Percentiles rank a stretch among this genome's conserved stretches.
phyloP scores from a whole-genome alignment of 2,888 invertebrate genomes.

The Lacanobia oleracea region DNA sequence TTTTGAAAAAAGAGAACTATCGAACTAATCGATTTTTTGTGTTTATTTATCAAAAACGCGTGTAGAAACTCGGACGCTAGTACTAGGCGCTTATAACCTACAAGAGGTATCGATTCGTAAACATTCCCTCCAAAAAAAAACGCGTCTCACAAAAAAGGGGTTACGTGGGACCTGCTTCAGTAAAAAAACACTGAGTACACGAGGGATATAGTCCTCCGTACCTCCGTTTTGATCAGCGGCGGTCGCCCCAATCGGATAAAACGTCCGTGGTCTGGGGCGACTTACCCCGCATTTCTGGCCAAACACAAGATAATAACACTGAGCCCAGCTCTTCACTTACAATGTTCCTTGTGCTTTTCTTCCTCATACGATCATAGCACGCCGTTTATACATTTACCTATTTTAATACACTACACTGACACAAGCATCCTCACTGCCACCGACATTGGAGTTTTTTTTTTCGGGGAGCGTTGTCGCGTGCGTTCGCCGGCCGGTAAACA shows the following conservation, averaged over 20 bases:
- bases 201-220: slow-evolving; percentile 89
- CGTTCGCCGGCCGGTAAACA: slow-evolving; percentile 92
- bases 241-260: slow-evolving; percentile 85
- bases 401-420: slow-evolving; percentile 89
- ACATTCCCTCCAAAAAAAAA: slow-evolving; percentile 87
- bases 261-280: slow-evolving; percentile 83
- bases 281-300: slow-evolving; percentile 85
- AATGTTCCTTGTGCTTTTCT: slow-evolving; percentile 89
- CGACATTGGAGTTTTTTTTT: slow-evolving; percentile 87
- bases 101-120: slow-evolving; percentile 81
- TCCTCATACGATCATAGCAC: slow-evolving; percentile 91
- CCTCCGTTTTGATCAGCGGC: slow-evolving; percentile 86
- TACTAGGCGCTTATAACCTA: slow-evolving; percentile 84
- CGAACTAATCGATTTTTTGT: slow-evolving; percentile 53
- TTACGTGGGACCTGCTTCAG: slow-evolving; percentile 85
- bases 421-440: slow-evolving; percentile 85
- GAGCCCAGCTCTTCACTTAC: slow-evolving; percentile 86
- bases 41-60: slow-evolving; percentile 70
- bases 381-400: slow-evolving; percentile 89
- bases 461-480: slow-evolving; percentile 90
- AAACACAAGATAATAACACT: slow-evolving; percentile 85
- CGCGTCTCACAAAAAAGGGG: slow-evolving; percentile 85
- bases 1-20: slow-evolving; percentile 51
- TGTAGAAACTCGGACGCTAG: slow-evolving; percentile 63
- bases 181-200: slow-evolving; percentile 84